phyloP scores from a whole-genome alignment of 2,797 vertebrate species.

The Neosalanx taihuensis region DNA sequence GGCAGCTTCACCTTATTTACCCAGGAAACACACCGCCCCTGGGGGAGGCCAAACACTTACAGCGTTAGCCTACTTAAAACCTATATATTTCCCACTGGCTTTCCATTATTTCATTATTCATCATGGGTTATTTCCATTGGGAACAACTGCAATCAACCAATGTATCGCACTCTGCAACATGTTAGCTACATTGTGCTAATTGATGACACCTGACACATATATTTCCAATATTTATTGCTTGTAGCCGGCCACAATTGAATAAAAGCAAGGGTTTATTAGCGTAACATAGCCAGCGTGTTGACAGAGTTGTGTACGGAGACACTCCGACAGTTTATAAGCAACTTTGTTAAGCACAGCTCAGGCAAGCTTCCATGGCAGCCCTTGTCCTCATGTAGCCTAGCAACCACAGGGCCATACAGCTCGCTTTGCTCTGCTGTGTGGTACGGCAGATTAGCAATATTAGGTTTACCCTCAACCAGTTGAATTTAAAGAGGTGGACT shows the following conservation, averaged over 20 bases:
- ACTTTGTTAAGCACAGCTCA: conserved; percentile 43
- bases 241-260: background rate
- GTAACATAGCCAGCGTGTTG: conserved; percentile 22
- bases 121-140: background rate
- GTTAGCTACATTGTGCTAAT: background rate
- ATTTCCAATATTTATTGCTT: background rate
- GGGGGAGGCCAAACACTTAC: background rate
- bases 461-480: conserved; percentile 38
- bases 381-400: conserved; percentile 69
- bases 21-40: background rate
- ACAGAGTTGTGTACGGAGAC: conserved; percentile 40
- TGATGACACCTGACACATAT: conserved; percentile 15
- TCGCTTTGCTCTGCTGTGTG: conserved; percentile 41
- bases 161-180: background rate
- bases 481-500: conserved; percentile 11
- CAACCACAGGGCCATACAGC: conserved; percentile 62
- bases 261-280: background rate
- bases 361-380: conserved; percentile 60
- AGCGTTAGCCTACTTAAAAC: background rate
- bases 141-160: background rate
- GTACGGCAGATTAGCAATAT: conserved; percentile 41
- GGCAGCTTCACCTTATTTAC: background rate
- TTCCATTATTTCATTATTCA: background rate
- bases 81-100: background rate
- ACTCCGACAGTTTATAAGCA: conserved; percentile 53